Conservation (phyloP, 2,888 invertebrate genomes). For the Schizaphis graminum region DNA sequence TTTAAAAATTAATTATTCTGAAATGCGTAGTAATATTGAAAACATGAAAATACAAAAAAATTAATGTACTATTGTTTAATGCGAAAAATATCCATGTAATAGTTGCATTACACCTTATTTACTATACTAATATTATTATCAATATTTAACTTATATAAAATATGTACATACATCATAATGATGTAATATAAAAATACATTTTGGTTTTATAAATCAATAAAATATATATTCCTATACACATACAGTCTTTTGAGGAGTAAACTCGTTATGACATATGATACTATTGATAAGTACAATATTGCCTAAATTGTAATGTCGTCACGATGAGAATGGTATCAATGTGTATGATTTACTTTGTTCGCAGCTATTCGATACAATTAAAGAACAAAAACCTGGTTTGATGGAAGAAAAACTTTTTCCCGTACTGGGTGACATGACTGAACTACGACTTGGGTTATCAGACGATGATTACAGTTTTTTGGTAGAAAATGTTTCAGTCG, state of each 20-base stretch:
- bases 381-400: slow-evolving; percentile 59
- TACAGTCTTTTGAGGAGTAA: neutral
- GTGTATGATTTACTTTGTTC: neutral
- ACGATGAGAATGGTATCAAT: neutral
- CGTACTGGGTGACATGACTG: slow-evolving; percentile 65
- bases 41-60: neutral
- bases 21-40: neutral
- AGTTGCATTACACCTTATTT: neutral
- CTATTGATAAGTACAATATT: neutral
- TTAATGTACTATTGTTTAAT: neutral
- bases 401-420: slow-evolving; percentile 64
- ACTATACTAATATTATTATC: neutral
- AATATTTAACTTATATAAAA: neutral
- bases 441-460: slow-evolving; percentile 66
- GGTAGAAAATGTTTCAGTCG: slow-evolving; percentile 67
- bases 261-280: neutral
- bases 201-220: neutral
- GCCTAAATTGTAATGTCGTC: neutral
- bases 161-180: neutral
- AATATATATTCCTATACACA: neutral
- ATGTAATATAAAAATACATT: neutral
- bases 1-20: neutral
- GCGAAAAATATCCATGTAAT: neutral
- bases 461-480: slow-evolving; percentile 70
- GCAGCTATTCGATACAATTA: slow-evolving; percentile 69